Evolutionary conservation across 1,140 invertebrate genomes (phyloP).

Genomic region (Delia radicum): DNA sequence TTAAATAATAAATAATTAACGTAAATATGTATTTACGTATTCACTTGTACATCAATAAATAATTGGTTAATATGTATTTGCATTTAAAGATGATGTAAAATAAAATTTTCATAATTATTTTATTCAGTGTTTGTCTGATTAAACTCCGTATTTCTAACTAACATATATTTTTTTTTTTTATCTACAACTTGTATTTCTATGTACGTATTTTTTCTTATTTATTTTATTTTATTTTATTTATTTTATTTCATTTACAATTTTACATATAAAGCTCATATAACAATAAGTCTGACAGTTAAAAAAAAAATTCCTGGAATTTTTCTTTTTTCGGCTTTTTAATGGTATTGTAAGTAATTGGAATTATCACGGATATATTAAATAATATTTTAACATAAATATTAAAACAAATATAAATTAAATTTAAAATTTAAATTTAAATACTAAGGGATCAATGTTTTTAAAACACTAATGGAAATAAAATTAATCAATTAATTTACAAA

Average conservation of each 20-base stretch:
- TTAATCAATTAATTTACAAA: not conserved
- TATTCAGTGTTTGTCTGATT: not conserved
- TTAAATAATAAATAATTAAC: not conserved
- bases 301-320: conserved; percentile 11
- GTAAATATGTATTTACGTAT: not conserved
- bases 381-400: not conserved
- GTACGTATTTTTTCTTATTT: not conserved
- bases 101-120: not conserved
- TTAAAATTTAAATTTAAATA: not conserved
- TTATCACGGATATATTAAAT: not conserved
- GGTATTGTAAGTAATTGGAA: not conserved
- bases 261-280: conserved; percentile 16
- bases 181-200: not conserved
- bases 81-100: not conserved
- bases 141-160: not conserved
- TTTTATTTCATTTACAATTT: not conserved
- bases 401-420: not conserved
- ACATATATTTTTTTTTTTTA: not conserved
- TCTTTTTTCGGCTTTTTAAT: not conserved
- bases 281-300: not conserved
- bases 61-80: not conserved
- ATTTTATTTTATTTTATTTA: not conserved
- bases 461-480: not conserved
- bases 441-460: not conserved
- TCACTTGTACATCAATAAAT: not conserved